These are phyloP conservation scores for Acanthurus lineatus DNA, from an alignment of 2,797 vertebrate genomes.

Conservation along the genomic window DNA sequence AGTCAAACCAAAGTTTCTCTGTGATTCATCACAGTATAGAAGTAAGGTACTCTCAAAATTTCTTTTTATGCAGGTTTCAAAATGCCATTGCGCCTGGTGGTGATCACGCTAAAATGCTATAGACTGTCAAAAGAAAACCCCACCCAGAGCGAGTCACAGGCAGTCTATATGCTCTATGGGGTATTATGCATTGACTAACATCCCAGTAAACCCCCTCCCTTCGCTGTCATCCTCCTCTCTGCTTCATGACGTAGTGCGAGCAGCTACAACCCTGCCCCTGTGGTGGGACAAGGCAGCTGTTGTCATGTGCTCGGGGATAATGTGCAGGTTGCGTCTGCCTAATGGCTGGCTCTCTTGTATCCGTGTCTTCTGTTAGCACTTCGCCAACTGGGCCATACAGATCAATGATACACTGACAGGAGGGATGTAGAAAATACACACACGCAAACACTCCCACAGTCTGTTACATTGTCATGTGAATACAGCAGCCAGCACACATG, in stretches of 20 bases:
- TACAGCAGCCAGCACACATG: constrained; percentile 9
- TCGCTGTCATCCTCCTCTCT: constrained; percentile 46
- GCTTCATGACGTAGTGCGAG: constrained; percentile 67
- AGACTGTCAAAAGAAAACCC: constrained; percentile 70
- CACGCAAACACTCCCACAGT: constrained; percentile 29
- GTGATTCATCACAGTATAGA: no score
- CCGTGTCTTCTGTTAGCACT: constrained; percentile 62
- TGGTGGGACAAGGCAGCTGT: constrained; percentile 81
- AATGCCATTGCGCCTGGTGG: constrained; percentile 31
- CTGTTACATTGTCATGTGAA: not conserved
- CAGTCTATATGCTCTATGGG: constrained; percentile 78
- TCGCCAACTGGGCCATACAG: constrained; percentile 71
- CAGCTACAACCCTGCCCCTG: constrained; percentile 69
- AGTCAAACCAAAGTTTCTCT: no score
- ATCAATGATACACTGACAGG: constrained; percentile 65
- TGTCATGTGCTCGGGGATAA: constrained; percentile 78
- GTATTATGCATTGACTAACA: constrained; percentile 81
- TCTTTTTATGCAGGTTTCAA: no score
- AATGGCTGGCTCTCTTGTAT: constrained; percentile 75
- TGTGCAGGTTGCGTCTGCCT: constrained; percentile 70
- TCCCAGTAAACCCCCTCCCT: constrained; percentile 72
- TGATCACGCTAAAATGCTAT: constrained; percentile 59
- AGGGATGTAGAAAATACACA: constrained; percentile 44
- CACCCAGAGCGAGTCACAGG: constrained; percentile 74
- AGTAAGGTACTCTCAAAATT: no score